These are phyloP conservation scores for Drosophila lacteicornis DNA, from an alignment of 1,140 invertebrate genomes.

Conservation along the genomic window DNA sequence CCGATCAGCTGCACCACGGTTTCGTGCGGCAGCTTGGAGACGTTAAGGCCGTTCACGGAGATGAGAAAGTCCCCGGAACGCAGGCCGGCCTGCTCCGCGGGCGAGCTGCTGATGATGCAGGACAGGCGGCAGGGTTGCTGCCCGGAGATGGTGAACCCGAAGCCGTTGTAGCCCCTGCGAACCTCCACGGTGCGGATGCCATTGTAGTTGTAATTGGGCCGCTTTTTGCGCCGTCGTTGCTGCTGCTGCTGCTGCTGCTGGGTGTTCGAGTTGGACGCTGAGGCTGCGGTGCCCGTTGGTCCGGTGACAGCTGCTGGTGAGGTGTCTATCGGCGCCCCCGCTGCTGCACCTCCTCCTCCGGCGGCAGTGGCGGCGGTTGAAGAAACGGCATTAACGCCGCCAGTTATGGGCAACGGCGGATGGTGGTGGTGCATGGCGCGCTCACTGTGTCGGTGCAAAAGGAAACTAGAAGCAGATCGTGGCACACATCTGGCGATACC, in stretches of 20 bases:
- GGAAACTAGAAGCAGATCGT: slow-evolving; percentile 32
- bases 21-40: slow-evolving; percentile 95
- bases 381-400: slow-evolving; percentile 1
- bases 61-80: slow-evolving; percentile 96
- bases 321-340: slow-evolving; percentile 18
- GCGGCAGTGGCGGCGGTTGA: neutral
- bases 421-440: slow-evolving; percentile 73
- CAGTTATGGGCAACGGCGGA: slow-evolving; percentile 75
- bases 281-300: slow-evolving; percentile 8
- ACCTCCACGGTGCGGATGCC: slow-evolving; percentile 93
- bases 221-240: slow-evolving; percentile 84
- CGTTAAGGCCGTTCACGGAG: slow-evolving; percentile 95
- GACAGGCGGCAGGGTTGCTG: slow-evolving; percentile 96
- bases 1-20: slow-evolving; percentile 96
- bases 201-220: slow-evolving; percentile 82
- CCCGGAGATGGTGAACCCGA: slow-evolving; percentile 97
- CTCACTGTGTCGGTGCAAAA: slow-evolving; percentile 39
- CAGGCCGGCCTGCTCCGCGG: slow-evolving; percentile 93
- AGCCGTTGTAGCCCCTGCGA: slow-evolving; percentile 92
- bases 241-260: slow-evolving; percentile 54
- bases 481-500: slow-evolving; percentile 22
- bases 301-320: slow-evolving; percentile 13
- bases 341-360: slow-evolving; percentile 23
- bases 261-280: slow-evolving; percentile 23
- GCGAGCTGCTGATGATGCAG: slow-evolving; percentile 93